These are phyloP conservation scores for western clawed frog (Xenopus tropicalis) DNA, from an alignment of 2,113 vertebrate genomes.

Conservation along the genomic window UCB_Xtro_10.0 CM004443.2:70928501-70929000, in stretches of 20 bases:
- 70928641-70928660: background rate
- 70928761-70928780: background rate
- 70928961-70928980: no score
- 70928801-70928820: no score
- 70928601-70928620: background rate
- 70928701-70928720: background rate
- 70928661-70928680: background rate
- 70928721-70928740: no score
- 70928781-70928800: no score
- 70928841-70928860: background rate
- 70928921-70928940: background rate
- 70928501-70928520: no score
- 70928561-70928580: background rate
- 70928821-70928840: no score
- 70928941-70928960: background rate
- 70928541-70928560: no score
- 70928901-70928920: background rate
- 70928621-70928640: conserved; percentile 11
- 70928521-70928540: no score
- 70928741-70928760: background rate
- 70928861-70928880: background rate
- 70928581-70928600: background rate
- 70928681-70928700: no score
- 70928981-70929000: no score
- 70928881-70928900: background rate